Evolutionary conservation across 2,888 invertebrate species (phyloP).

Genomic region (Brachycybe producta): DNA sequence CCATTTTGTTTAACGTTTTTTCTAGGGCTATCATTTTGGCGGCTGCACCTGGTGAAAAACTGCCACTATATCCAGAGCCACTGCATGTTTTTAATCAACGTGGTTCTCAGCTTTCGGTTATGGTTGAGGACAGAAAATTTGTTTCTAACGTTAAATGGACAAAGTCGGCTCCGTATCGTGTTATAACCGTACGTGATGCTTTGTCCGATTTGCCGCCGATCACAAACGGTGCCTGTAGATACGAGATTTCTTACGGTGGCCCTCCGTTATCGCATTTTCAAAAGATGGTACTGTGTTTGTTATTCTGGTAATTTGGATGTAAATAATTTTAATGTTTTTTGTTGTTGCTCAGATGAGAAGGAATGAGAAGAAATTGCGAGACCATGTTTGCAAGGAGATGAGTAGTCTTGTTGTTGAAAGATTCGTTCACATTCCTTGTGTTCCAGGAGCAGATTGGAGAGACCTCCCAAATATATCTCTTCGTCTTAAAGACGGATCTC

Average conservation of each 20-base stretch:
- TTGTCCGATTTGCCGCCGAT: conserved; percentile 69
- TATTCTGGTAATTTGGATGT: not conserved
- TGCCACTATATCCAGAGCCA: conserved; percentile 68
- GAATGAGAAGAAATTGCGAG: conserved; percentile 41
- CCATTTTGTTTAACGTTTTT: not conserved
- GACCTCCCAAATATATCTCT: conserved; percentile 67
- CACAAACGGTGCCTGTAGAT: conserved; percentile 52
- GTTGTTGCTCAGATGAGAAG: conserved; percentile 10
- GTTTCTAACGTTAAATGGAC: conserved; percentile 46
- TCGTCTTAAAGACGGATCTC: conserved; percentile 54
- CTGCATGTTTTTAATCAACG: conserved; percentile 58
- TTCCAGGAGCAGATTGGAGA: conserved; percentile 69
- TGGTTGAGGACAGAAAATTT: conserved; percentile 44
- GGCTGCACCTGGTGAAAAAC: conserved; percentile 59
- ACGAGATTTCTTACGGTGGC: conserved; percentile 56
- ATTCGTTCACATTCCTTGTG: conserved; percentile 58
- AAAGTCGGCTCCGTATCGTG: conserved; percentile 57
- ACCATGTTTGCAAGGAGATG: conserved; percentile 77
- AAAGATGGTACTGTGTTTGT: conserved; percentile 36
- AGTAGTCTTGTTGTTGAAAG: conserved; percentile 62
- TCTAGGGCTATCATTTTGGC: conserved; percentile 57
- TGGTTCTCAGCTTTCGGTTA: conserved; percentile 49
- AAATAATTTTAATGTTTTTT: conserved; percentile 2
- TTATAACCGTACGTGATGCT: conserved; percentile 65
- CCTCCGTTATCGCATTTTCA: conserved; percentile 64